Evolutionary conservation across 2,888 invertebrate species (phyloP), one percentile per base, ranked within the genome.

Genomic region (Dryocosmus kuriphilus): DNA sequence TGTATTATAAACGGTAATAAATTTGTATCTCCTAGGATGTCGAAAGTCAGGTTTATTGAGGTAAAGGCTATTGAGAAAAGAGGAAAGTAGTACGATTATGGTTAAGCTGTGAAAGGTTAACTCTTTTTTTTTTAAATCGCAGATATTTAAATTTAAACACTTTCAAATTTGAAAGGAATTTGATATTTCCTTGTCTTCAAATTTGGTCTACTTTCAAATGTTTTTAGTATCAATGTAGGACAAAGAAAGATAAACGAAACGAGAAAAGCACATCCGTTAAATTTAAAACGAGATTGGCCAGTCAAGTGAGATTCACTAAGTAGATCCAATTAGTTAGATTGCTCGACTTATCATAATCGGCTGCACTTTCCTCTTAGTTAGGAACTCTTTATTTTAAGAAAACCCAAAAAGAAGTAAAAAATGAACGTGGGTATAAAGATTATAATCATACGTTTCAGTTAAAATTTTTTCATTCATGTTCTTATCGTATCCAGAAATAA

Each of bases 381-480:
- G 24, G 24, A 65, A 5, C 16, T 27, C 6, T 41, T 41, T 41
- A 65, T 41, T 24, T 8, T 65, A 2, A 7, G 16, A 22, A 41
- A 35, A 38, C 9, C 19, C 8, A 35, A 63, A 38, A 63, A 38
- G 22, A 24, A 24, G 38, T 41, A 14, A 41, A 27, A 24, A 35
- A 65, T 65, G 16, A 24, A 35, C 24, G 65, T 65, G 38, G 16
- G 24, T 41, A 16, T 7, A 27, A 24, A 65, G 2, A 35, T 41
- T 22, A 65, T 14, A 41, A 24, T 22, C 16, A 14, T 14, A 41
- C 1, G 41, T 22, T 65, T 65, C 22, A 24, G 22, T 38, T 24
- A 65, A 65, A 65, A 24, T 65, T 65, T 24, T 32, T 38, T 35
- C n/a, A 65, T 65, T 65, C 22, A 38, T 24, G 24, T 41, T 63